phyloP scores from a whole-genome alignment of 53 echinoderm and acorn worm genomes.

The Arbacia lixula region DNA sequence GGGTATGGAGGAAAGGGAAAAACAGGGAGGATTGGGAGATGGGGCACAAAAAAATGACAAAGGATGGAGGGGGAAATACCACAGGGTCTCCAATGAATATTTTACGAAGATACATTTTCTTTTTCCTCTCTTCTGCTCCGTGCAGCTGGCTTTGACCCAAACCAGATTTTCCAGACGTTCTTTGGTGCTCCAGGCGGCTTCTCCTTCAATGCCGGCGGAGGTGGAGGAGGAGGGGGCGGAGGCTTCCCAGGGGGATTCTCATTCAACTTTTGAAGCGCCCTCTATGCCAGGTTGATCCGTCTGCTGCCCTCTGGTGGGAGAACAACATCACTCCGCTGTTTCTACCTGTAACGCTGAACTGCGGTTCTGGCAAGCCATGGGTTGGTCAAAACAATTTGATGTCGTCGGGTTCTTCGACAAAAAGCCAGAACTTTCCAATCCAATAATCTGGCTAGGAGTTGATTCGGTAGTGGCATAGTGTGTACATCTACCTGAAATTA shows the following conservation, averaged over 20 bases:
- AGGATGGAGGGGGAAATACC: neutral
- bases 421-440: too few species aligned
- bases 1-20: too few species aligned
- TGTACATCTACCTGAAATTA: too few species aligned
- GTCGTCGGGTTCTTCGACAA: too few species aligned
- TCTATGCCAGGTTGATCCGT: neutral
- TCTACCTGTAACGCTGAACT: too few species aligned
- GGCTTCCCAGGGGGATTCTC: conserved; percentile 85
- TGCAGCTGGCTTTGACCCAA: conserved; percentile 86
- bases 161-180: conserved; percentile 95
- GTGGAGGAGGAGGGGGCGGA: conserved; percentile 49
- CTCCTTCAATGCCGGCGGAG: conserved; percentile 55
- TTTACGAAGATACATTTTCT: neutral
- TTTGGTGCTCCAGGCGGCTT: conserved; percentile 83
- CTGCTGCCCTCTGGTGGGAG: neutral
- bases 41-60: neutral
- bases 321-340: too few species aligned
- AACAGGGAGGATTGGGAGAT: too few species aligned
- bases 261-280: conserved; percentile 68
- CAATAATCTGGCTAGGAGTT: too few species aligned
- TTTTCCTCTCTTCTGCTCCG: neutral
- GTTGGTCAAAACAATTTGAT: too few species aligned
- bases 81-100: too few species aligned
- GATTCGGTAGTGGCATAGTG: too few species aligned
- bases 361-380: too few species aligned